Conservation (phyloP, 1,140 invertebrate genomes). For the Saccostrea cuccullata region DNA sequence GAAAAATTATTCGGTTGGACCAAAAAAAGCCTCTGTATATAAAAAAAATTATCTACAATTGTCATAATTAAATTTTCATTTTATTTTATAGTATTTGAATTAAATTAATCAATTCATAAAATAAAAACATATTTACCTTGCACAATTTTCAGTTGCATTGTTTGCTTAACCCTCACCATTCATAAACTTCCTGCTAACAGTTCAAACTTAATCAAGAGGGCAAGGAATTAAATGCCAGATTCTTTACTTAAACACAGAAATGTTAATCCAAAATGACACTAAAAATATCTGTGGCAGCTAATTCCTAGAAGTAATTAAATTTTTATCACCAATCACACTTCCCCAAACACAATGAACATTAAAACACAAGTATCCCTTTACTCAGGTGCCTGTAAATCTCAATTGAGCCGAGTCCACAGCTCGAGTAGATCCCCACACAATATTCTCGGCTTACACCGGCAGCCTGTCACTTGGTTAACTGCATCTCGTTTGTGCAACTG, state of each 20-base stretch:
- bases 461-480: neutral
- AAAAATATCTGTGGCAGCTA: neutral
- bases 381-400: constrained; percentile 4
- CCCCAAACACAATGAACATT: constrained; percentile 31
- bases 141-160: constrained; percentile 37
- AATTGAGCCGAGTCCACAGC: neutral
- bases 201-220: neutral
- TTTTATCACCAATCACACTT: neutral
- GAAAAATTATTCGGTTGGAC: no score
- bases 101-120: neutral
- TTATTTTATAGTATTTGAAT: neutral
- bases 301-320: neutral
- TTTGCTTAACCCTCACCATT: constrained; percentile 43
- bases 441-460: neutral
- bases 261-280: neutral
- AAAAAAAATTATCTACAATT: neutral
- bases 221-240: no score
- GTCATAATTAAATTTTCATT: neutral
- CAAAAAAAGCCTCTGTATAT: neutral
- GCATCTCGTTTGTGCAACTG: constrained; percentile 25
- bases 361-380: neutral
- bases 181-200: constrained; percentile 13
- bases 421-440: neutral
- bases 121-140: constrained; percentile 28
- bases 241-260: neutral